Percentiles rank a stretch among this genome's conserved stretches.
These are phyloP conservation scores for Riptortus pedestris DNA, from an alignment of 1,140 invertebrate genomes.

Conservation along the genomic window DNA sequence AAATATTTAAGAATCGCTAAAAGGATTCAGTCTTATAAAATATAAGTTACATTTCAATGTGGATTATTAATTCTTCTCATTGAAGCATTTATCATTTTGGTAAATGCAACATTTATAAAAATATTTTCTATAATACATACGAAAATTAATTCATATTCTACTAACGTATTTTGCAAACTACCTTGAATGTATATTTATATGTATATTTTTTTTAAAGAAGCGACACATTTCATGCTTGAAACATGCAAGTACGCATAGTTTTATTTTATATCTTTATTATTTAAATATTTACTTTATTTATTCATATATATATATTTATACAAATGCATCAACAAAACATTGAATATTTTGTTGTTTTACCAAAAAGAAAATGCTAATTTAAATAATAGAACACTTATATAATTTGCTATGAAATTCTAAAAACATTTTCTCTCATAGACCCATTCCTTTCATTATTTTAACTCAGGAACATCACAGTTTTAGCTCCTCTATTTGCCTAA, in stretches of 20 bases:
- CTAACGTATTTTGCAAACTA: too few species aligned
- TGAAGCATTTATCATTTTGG: neutral
- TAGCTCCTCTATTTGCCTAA: conserved; percentile 22
- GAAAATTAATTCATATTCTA: too few species aligned
- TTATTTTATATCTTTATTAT: too few species aligned
- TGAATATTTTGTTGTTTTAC: conserved; percentile 4
- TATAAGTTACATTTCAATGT: conserved; percentile 1
- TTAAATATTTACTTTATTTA: too few species aligned
- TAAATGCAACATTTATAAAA: neutral
- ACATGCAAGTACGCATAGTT: too few species aligned
- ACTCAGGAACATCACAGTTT: conserved; percentile 25
- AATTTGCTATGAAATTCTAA: conserved; percentile 4
- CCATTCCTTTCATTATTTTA: conserved; percentile 10
- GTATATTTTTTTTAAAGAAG: too few species aligned
- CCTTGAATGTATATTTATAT: too few species aligned
- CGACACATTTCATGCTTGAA: too few species aligned
- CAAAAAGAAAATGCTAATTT: conserved; percentile 1
- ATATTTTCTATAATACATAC: too few species aligned
- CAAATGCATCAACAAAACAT: too few species aligned
- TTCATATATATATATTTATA: too few species aligned
- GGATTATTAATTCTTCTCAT: neutral
- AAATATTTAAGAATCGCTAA: conserved; percentile 24
- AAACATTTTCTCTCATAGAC: conserved; percentile 11
- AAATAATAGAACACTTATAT: conserved; percentile 14
- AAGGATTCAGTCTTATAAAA: conserved; percentile 25